phyloP scores from a whole-genome alignment of 23 tunicate genomes.

The Diplosoma virens region DNA sequence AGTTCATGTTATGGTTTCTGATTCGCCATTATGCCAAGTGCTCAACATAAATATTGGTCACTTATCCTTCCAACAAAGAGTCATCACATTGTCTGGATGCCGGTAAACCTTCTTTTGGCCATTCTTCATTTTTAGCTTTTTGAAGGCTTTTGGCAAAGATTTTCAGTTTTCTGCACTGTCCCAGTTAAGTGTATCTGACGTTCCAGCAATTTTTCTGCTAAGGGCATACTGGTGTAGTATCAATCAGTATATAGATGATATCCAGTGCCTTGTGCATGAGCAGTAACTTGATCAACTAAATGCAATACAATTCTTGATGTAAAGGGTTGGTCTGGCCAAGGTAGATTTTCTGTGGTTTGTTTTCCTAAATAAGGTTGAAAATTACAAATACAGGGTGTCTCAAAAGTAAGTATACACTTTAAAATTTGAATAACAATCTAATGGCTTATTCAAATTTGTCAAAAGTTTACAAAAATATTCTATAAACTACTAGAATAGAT shows the following conservation, averaged over 20 bases:
- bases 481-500: no score
- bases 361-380: constrained; percentile 18
- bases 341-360: not conserved
- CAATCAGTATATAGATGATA: constrained; percentile 34
- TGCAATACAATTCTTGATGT: constrained; percentile 13
- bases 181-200: constrained; percentile 15
- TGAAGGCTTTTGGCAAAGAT: constrained; percentile 5
- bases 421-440: no score
- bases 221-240: constrained; percentile 4
- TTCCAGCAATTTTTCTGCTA: constrained; percentile 12
- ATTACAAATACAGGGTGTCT: no score
- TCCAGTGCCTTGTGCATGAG: constrained; percentile 10
- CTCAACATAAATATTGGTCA: constrained; percentile 1
- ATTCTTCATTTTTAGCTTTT: not conserved
- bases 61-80: constrained; percentile 11
- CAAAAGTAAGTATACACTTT: no score
- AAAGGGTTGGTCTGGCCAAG: not conserved
- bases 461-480: no score
- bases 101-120: constrained; percentile 16
- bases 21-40: constrained; percentile 17
- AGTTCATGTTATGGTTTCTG: not conserved
- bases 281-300: constrained; percentile 10
- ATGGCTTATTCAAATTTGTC: no score
- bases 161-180: not conserved
- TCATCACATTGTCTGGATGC: constrained; percentile 23